Conservation (phyloP, 2,797 vertebrate species). For the Synaphobranchus kaupii region DNA sequence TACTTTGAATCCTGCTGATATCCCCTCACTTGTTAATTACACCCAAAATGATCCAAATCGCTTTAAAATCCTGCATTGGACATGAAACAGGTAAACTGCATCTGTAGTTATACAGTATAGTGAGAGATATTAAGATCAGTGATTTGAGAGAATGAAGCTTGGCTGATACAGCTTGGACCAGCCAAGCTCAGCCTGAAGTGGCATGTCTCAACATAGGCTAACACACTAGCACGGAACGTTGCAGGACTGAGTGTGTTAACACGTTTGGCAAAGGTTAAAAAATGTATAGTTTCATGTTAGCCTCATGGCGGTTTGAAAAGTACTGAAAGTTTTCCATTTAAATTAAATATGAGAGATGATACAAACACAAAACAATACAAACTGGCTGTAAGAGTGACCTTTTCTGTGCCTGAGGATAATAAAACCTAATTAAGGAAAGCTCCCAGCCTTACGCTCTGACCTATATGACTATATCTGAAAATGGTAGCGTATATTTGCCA, state of each 20-base stretch:
- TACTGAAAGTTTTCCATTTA: constrained; percentile 26
- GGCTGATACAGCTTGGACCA: not conserved
- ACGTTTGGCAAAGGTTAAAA: not conserved
- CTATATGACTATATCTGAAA: constrained; percentile 1
- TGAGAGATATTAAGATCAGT: not conserved
- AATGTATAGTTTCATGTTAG: constrained; percentile 21
- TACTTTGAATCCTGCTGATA: not conserved
- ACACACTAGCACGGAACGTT: not conserved
- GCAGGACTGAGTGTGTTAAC: not conserved
- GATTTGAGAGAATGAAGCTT: not conserved
- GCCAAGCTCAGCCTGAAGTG: not conserved
- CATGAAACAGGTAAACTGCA: constrained; percentile 14
- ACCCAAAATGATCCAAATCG: not conserved
- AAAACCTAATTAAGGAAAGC: constrained; percentile 34
- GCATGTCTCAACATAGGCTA: not conserved
- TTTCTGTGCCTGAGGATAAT: constrained; percentile 28
- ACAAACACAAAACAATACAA: constrained; percentile 25
- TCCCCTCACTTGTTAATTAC: not conserved
- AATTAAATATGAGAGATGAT: constrained; percentile 32
- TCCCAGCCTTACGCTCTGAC: constrained; percentile 17
- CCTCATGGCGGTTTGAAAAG: constrained; percentile 27
- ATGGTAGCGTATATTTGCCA: not conserved
- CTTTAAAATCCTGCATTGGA: not conserved
- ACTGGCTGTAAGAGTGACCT: constrained; percentile 22
- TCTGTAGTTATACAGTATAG: not conserved